Percentiles rank a stretch among this genome's conserved stretches.
Conservation (phyloP, 2,797 vertebrate species). For the Anguilla obscura region DNA sequence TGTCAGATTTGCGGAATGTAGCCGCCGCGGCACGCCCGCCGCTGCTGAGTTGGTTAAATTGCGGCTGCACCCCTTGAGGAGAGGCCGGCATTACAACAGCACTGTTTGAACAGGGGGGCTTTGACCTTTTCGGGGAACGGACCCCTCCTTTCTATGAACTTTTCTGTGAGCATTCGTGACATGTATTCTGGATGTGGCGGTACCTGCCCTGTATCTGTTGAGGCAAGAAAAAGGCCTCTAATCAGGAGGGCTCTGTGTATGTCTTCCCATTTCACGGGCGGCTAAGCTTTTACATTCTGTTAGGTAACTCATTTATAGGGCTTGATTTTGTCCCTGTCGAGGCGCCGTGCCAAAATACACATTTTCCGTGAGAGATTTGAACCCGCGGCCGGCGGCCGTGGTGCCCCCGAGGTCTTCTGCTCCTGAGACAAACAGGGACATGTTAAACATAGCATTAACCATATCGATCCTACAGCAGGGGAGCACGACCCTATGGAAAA, state of each 20-base stretch:
- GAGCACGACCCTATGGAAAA: constrained; percentile 50
- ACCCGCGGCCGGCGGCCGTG: not conserved
- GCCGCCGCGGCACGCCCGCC: not conserved
- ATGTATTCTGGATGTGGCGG: not conserved
- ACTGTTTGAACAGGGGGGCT: not conserved
- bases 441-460: constrained; percentile 8
- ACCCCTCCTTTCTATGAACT: not conserved
- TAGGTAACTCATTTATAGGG: constrained; percentile 9
- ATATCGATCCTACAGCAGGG: constrained; percentile 8
- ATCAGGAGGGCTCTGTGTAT: not conserved
- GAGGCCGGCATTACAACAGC: not conserved
- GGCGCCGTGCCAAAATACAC: not conserved
- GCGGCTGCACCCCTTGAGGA: constrained; percentile 13
- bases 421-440: constrained; percentile 2
- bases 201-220: not conserved
- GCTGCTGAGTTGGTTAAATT: constrained; percentile 1
- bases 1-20: constrained; percentile 35
- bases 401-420: not conserved
- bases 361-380: not conserved
- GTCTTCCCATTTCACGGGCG: not conserved
- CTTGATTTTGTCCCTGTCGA: not conserved
- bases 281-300: not conserved
- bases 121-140: not conserved
- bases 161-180: not conserved
- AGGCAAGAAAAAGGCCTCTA: not conserved